Evolutionary conservation across 2,113 vertebrate genomes (phyloP).

Genomic region (Tor tambroides): DNA sequence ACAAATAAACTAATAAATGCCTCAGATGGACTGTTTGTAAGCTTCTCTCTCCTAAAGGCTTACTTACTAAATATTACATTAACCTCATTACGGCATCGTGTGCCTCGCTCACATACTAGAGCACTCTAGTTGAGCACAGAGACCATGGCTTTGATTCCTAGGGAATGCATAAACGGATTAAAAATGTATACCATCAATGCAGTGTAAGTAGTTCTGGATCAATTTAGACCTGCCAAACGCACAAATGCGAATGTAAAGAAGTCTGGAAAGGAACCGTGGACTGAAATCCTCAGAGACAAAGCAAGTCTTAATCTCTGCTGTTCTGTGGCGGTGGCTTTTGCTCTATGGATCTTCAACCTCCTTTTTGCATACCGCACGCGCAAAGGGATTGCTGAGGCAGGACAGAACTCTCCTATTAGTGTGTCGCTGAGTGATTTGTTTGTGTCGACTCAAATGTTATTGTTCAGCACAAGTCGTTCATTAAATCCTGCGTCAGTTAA

Average conservation of each 20-base stretch:
- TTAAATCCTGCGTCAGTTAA: slow-evolving; percentile 63
- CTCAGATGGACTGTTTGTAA: neutral
- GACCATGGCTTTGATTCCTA: neutral
- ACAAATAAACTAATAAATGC: neutral
- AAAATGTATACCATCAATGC: neutral
- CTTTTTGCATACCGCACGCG: slow-evolving; percentile 52
- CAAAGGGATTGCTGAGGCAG: slow-evolving; percentile 40
- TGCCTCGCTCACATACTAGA: neutral
- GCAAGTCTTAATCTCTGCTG: slow-evolving; percentile 59
- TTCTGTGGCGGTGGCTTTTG: slow-evolving; percentile 54
- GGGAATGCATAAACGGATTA: neutral
- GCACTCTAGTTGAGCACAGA: neutral
- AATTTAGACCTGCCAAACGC: neutral
- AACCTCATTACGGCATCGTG: neutral
- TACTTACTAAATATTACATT: neutral
- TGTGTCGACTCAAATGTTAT: slow-evolving; percentile 70
- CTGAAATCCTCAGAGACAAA: slow-evolving; percentile 53
- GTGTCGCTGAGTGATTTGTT: slow-evolving; percentile 63
- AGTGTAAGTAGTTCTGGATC: neutral
- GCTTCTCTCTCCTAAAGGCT: neutral
- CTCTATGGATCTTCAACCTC: slow-evolving; percentile 8
- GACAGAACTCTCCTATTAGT: slow-evolving; percentile 59
- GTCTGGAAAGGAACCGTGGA: neutral
- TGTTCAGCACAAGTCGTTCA: slow-evolving; percentile 56
- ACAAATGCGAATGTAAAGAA: neutral